Evolutionary conservation across 2,113 vertebrate genomes (phyloP).

Genomic region (Cepphus grylle): DNA sequence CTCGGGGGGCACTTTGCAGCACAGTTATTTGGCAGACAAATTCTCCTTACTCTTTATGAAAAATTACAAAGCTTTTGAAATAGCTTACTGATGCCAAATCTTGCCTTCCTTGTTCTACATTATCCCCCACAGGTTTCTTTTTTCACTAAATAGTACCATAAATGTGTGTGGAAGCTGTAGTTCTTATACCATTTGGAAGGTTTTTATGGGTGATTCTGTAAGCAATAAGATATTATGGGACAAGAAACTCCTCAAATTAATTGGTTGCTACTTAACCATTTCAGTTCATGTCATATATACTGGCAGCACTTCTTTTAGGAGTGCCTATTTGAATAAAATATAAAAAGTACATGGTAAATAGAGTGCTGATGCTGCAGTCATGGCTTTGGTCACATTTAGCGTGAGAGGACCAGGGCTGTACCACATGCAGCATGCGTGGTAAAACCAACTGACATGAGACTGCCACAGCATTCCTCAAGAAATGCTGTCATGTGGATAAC

Average conservation of each 20-base stretch:
- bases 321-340: background rate
- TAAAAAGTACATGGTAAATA: accelerated
- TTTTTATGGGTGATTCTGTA: background rate
- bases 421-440: background rate
- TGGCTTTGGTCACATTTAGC: background rate
- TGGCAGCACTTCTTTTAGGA: background rate
- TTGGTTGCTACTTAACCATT: background rate
- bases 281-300: background rate
- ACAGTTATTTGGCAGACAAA: background rate
- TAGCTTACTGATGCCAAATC: background rate
- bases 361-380: background rate
- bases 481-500: background rate
- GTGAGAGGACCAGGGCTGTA: background rate
- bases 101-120: background rate
- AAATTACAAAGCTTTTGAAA: background rate
- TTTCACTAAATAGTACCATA: background rate
- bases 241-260: background rate
- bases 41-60: background rate
- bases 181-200: background rate
- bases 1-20: background rate
- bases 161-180: background rate
- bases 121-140: background rate
- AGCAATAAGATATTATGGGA: background rate
- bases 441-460: background rate
- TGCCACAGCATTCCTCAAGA: background rate